Conservation (phyloP, 2,113 vertebrate genomes). For the Platysteira castanea region DNA sequence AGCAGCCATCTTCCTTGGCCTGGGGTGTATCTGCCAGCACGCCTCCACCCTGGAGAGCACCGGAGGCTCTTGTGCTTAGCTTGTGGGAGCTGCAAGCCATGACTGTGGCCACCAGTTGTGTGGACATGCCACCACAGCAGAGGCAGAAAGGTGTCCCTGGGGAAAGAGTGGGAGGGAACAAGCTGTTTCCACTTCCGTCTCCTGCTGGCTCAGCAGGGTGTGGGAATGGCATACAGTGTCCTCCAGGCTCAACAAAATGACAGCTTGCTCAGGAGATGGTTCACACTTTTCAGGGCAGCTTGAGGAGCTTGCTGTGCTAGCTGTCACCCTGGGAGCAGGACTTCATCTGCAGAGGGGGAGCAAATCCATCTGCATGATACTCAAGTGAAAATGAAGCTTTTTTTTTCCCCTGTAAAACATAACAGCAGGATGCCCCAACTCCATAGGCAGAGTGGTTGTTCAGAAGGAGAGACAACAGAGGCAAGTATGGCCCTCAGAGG, state of each 20-base stretch:
- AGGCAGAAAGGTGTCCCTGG: neutral
- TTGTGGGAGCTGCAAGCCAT: neutral
- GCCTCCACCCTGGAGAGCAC: neutral
- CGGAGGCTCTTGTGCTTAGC: fast-evolving
- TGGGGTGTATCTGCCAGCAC: fast-evolving
- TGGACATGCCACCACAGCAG: neutral
- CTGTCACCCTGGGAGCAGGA: neutral
- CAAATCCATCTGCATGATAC: fast-evolving
- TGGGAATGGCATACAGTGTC: neutral
- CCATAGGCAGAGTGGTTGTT: neutral
- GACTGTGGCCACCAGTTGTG: neutral
- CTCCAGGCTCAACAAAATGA: neutral
- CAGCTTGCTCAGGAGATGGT: neutral
- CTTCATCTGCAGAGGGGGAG: neutral
- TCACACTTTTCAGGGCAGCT: neutral
- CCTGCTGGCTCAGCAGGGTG: neutral
- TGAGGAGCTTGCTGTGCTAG: neutral
- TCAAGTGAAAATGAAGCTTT: neutral
- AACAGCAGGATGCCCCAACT: neutral
- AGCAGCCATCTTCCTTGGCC: neutral
- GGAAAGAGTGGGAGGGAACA: neutral
- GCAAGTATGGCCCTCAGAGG: neutral
- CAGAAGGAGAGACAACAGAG: neutral
- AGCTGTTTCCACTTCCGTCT: neutral
- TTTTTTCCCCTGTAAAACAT: neutral